phyloP scores from a whole-genome alignment of 2,888 invertebrate genomes.

The Yponomeuta malinellus region DNA sequence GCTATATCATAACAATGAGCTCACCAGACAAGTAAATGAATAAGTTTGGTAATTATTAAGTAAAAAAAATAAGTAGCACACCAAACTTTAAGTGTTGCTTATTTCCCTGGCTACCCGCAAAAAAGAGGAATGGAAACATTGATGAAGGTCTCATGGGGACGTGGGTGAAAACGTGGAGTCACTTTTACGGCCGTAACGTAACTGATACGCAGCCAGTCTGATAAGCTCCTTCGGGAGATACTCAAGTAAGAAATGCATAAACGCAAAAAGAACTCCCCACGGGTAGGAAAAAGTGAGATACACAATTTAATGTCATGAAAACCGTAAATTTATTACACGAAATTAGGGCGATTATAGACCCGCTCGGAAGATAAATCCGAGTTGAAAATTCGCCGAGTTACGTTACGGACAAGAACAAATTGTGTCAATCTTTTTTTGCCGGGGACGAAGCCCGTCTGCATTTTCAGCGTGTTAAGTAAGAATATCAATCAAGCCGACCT shows the following conservation, averaged over 20 bases:
- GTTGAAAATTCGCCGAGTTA: slow-evolving; percentile 63
- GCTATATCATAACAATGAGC: not conserved
- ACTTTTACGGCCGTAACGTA: not conserved
- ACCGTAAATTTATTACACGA: slow-evolving; percentile 21
- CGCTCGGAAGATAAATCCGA: slow-evolving; percentile 59
- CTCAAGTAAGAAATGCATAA: not conserved
- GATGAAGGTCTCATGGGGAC: not conserved
- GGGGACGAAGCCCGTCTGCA: slow-evolving; percentile 53
- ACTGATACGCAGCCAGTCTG: not conserved
- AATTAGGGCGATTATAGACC: slow-evolving; percentile 58
- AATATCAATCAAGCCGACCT: slow-evolving; percentile 71
- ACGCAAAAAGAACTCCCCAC: not conserved
- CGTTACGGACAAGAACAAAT: slow-evolving; percentile 72
- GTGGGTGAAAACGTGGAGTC: not conserved
- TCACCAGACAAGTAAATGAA: too few relatives aligned
- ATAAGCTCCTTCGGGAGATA: not conserved
- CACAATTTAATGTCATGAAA: slow-evolving; percentile 1
- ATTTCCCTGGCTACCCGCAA: too few relatives aligned
- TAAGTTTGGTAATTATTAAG: too few relatives aligned
- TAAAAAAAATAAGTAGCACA: too few relatives aligned
- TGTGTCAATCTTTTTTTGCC: slow-evolving; percentile 71
- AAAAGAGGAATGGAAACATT: not conserved
- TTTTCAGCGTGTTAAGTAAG: slow-evolving; percentile 70
- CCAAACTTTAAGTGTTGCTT: too few relatives aligned
- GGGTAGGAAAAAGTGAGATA: not conserved